A percentile compares a stretch with the other conserved stretches of the same genome.
Evolutionary conservation across 2,888 invertebrate species (phyloP).

Genomic region (Napeogenes sylphis): DNA sequence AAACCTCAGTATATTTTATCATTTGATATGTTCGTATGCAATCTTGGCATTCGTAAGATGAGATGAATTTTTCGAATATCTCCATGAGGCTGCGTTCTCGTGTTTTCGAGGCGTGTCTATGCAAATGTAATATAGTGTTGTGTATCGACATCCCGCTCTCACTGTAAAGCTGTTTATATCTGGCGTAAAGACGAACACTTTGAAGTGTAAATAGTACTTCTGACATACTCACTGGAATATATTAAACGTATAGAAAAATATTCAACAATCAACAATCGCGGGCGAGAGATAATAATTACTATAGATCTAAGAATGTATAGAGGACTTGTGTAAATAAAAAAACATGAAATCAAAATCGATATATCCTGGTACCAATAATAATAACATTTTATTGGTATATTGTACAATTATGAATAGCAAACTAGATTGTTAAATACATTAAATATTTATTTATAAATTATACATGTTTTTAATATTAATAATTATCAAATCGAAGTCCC

Average conservation of each 20-base stretch:
- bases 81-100: conserved; percentile 24
- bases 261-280: too few species aligned
- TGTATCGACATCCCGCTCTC: conserved; percentile 26
- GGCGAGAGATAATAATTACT: too few species aligned
- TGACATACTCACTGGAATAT: not conserved
- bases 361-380: too few species aligned
- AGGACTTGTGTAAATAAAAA: too few species aligned
- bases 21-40: conserved; percentile 6
- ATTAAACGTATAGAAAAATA: not conserved
- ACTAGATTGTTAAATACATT: too few species aligned
- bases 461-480: too few species aligned
- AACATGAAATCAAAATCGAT: too few species aligned
- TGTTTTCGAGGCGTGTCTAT: conserved; percentile 31
- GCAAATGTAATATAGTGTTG: conserved; percentile 37
- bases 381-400: too few species aligned
- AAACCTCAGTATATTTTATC: not conserved
- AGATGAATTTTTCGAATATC: conserved; percentile 18
- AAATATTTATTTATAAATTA: too few species aligned
- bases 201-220: conserved; percentile 6
- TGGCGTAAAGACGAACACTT: not conserved
- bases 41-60: conserved; percentile 15
- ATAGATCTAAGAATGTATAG: too few species aligned
- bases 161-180: conserved; percentile 1
- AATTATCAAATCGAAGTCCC: too few species aligned
- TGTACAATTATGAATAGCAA: too few species aligned